These are phyloP conservation scores for Heliconius himera DNA, from an alignment of 1,140 invertebrate species.

Conservation along the genomic window DNA sequence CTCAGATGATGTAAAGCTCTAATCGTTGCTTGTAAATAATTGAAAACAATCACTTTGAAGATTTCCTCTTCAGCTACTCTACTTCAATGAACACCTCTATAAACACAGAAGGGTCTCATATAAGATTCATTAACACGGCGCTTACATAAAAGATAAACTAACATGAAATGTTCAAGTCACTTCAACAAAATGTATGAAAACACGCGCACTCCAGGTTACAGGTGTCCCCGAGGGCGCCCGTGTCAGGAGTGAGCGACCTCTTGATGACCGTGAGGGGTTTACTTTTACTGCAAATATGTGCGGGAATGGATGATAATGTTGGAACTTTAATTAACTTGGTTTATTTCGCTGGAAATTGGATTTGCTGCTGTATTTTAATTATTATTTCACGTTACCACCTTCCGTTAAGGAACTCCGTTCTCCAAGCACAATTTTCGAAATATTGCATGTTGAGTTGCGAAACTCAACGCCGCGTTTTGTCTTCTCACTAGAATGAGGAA, in stretches of 20 bases:
- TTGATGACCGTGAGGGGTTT: neutral
- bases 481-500: too few relatives aligned
- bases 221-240: neutral
- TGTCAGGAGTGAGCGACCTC: neutral
- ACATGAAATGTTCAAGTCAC: neutral
- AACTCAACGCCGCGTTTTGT: too few relatives aligned
- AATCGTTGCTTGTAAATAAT: too few relatives aligned
- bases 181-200: neutral
- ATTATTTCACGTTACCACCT: too few relatives aligned
- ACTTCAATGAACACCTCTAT: conserved; percentile 18
- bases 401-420: too few relatives aligned
- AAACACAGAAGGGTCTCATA: conserved; percentile 20
- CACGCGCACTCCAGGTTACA: neutral
- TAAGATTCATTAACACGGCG: conserved; percentile 16
- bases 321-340: neutral
- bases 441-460: too few relatives aligned
- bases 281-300: neutral
- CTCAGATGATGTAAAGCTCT: too few relatives aligned
- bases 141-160: conserved; percentile 8
- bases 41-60: neutral
- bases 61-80: neutral
- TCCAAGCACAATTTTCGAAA: too few relatives aligned
- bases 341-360: neutral
- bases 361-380: too few relatives aligned
- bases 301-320: neutral